Evolutionary conservation across 2,113 vertebrate species (phyloP), one percentile per base, ranked within the genome.

Genomic region (Falco punctatus): DNA sequence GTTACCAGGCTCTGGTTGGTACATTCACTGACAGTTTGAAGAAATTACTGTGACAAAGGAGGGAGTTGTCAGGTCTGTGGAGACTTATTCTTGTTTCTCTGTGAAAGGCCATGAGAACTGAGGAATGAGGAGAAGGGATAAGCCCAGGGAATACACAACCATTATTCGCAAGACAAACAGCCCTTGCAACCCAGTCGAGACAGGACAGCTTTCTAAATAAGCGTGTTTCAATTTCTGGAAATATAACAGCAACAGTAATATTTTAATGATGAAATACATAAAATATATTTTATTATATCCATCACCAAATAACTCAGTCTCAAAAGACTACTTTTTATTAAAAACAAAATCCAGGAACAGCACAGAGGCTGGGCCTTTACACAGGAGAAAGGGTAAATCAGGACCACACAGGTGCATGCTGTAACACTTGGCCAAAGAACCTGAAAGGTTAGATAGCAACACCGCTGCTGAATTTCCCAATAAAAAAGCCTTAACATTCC

Each of bases 41-140:
- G 79, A 84, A 88, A 71, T 24, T 0, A 54, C n/a, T 92, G 55
- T 91, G 84, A 94, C 86, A 95, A 90, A 78, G 72, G 38, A 87
- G 24, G 15, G 81, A 93, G 61, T 40, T 90, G 75, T 73, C 82
- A 83, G 52, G 35, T 86, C 95, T 58, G 8, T 13, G 21, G 83
- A 84, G 49, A 95, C 88, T 4, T 19, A 58, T 42, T 94, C 80
- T 91, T 28, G 5, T 42, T 89, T 65, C 81, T 81, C 52, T 70
- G 69, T 61, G 77, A 96, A 94, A 83, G 75, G 35, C 65, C 7
- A 3, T 46, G 70, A 90, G 2, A 13, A 46, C 59, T 58, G 52
- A 93, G 89, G 42, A 90, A 81, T 13, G 81, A 27, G 71, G 70
- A 92, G 21, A 81, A 20, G 14, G 33, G 15, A 79, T 33, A 24